Evolutionary conservation across 1,140 invertebrate genomes (phyloP).

Genomic region (Zaprionus kolodkinae): DNA sequence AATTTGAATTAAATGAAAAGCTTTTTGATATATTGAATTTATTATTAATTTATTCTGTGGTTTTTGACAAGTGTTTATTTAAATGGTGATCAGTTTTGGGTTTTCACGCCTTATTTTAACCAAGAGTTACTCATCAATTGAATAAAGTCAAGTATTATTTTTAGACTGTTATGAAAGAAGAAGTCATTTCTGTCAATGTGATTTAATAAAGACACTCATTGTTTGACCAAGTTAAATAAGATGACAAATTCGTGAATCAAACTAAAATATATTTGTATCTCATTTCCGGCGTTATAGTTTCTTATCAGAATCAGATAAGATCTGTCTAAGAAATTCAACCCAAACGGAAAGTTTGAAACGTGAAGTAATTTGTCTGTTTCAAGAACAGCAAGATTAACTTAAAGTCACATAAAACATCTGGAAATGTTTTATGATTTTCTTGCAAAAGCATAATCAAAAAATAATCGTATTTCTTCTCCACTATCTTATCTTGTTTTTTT

Average conservation of each 20-base stretch:
- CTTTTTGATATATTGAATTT: too few relatives aligned
- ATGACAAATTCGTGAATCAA: conserved; percentile 24
- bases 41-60: too few relatives aligned
- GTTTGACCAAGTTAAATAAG: conserved; percentile 18
- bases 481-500: neutral
- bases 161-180: neutral
- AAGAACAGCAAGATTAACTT: neutral
- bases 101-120: neutral
- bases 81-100: too few relatives aligned
- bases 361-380: conserved; percentile 1
- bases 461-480: neutral
- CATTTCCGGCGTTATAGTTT: conserved; percentile 7
- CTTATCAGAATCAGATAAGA: neutral
- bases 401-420: neutral
- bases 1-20: neutral
- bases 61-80: too few relatives aligned
- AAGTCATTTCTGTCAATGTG: neutral
- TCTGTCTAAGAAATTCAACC: neutral
- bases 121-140: neutral
- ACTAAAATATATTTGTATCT: neutral
- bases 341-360: neutral
- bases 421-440: neutral
- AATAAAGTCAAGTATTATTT: neutral
- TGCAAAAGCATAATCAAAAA: neutral
- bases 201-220: neutral